phyloP scores from a whole-genome alignment of 2,113 vertebrate species.

The Nothoprocta pentlandii region DNA sequence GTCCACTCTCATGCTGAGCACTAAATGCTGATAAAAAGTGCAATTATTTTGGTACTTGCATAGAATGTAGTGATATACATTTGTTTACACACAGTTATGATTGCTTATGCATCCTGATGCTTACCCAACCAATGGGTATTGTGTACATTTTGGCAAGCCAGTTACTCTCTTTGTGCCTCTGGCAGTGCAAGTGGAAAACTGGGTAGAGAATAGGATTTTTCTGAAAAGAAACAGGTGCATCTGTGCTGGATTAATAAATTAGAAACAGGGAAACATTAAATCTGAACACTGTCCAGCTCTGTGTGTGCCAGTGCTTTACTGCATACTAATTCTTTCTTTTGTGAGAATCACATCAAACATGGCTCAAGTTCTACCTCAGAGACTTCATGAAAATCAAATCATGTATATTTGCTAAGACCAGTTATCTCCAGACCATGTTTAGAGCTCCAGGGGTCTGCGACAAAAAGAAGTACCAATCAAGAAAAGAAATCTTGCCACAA shows the following conservation, averaged over 20 bases:
- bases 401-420: not conserved
- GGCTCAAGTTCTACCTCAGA: slow-evolving; percentile 3
- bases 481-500: not conserved
- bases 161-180: not conserved
- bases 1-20: not conserved
- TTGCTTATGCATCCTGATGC: not conserved
- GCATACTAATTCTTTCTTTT: slow-evolving; percentile 40
- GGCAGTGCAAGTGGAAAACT: slow-evolving; percentile 29
- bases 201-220: not conserved
- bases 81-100: not conserved
- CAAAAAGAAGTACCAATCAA: not conserved
- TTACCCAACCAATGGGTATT: not conserved
- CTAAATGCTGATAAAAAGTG: not conserved
- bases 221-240: slow-evolving; percentile 48
- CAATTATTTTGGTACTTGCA: fast-evolving
- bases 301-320: slow-evolving; percentile 17
- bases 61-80: not conserved
- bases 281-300: slow-evolving; percentile 33
- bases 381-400: slow-evolving; percentile 1
- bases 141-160: not conserved
- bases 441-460: not conserved
- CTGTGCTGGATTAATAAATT: slow-evolving; percentile 36
- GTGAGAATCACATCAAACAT: slow-evolving; percentile 1
- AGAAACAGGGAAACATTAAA: slow-evolving; percentile 24
- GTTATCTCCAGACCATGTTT: not conserved